Evolutionary conservation across 2,113 vertebrate genomes (phyloP).

Genomic region (Leucoraja erinaceus): DNA sequence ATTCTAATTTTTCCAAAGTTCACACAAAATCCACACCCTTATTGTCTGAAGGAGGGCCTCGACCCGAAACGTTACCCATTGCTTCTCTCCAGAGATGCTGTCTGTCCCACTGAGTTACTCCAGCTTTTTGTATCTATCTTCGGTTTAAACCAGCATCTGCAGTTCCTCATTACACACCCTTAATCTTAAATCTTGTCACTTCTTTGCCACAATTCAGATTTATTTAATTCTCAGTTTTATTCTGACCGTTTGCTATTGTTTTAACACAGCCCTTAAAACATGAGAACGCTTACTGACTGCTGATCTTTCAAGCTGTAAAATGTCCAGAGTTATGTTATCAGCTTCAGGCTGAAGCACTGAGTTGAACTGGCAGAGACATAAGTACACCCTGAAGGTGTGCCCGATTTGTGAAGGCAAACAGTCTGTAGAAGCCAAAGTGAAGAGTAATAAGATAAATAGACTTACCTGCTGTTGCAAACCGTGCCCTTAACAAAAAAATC

Average conservation of each 20-base stretch:
- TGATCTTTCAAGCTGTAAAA: slow-evolving; percentile 13
- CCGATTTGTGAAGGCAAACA: slow-evolving; percentile 23
- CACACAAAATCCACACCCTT: background rate
- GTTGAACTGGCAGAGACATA: slow-evolving; percentile 17
- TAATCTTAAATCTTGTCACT: background rate
- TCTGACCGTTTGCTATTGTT: background rate
- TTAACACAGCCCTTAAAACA: background rate
- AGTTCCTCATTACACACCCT: too few species aligned
- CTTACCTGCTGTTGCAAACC: slow-evolving; percentile 3
- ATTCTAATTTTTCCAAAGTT: background rate
- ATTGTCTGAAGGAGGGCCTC: background rate
- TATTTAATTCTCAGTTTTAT: background rate
- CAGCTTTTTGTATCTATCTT: too few species aligned
- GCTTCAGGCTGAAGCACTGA: background rate
- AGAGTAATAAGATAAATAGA: background rate
- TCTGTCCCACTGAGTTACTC: too few species aligned
- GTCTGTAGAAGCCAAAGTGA: background rate
- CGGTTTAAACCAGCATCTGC: too few species aligned
- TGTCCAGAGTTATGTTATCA: slow-evolving; percentile 22
- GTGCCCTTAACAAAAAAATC: background rate
- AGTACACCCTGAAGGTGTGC: slow-evolving; percentile 28
- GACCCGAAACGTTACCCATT: too few species aligned
- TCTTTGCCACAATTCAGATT: background rate
- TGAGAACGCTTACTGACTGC: background rate
- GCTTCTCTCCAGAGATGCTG: too few species aligned